phyloP scores from a whole-genome alignment of 1,140 invertebrate species.

The Archegozetes longisetosus region DNA sequence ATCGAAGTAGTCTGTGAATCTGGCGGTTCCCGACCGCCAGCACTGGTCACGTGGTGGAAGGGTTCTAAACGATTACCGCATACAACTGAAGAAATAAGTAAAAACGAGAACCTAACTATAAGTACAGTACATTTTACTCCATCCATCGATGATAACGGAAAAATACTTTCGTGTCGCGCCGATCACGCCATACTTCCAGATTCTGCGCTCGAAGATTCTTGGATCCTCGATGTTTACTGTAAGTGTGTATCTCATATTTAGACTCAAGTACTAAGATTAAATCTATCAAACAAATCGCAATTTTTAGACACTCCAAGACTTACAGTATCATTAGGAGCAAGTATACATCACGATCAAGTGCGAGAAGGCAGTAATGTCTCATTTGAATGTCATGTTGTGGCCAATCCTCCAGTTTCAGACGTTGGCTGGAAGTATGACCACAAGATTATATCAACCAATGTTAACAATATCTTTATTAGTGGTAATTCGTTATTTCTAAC shows the following conservation, averaged over 20 bases:
- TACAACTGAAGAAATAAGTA: slow-evolving; percentile 15
- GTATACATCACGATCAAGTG: slow-evolving; percentile 60
- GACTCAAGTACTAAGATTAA: too few relatives aligned
- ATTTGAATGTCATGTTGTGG: slow-evolving; percentile 70
- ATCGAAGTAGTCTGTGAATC: slow-evolving; percentile 70
- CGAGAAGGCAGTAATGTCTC: slow-evolving; percentile 61
- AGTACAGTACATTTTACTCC: slow-evolving; percentile 30
- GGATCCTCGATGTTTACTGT: slow-evolving; percentile 74
- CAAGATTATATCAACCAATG: background rate
- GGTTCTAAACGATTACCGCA: slow-evolving; percentile 6
- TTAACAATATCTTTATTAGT: background rate
- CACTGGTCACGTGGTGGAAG: slow-evolving; percentile 59
- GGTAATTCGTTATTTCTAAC: slow-evolving; percentile 20
- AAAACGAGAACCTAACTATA: slow-evolving; percentile 22
- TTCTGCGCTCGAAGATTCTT: slow-evolving; percentile 55
- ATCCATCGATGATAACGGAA: slow-evolving; percentile 59
- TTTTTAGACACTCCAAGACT: slow-evolving; percentile 60
- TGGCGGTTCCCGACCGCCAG: slow-evolving; percentile 65
- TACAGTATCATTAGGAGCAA: slow-evolving; percentile 58
- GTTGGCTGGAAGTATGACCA: slow-evolving; percentile 64
- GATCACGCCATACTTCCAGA: slow-evolving; percentile 49
- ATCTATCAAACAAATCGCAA: background rate
- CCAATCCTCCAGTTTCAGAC: slow-evolving; percentile 61
- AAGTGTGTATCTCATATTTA: slow-evolving; percentile 32
- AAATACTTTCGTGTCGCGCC: slow-evolving; percentile 59